Base-by-base conservation (phyloP, 2,888 invertebrate genomes). In the Syrista parreyssii region DNA sequence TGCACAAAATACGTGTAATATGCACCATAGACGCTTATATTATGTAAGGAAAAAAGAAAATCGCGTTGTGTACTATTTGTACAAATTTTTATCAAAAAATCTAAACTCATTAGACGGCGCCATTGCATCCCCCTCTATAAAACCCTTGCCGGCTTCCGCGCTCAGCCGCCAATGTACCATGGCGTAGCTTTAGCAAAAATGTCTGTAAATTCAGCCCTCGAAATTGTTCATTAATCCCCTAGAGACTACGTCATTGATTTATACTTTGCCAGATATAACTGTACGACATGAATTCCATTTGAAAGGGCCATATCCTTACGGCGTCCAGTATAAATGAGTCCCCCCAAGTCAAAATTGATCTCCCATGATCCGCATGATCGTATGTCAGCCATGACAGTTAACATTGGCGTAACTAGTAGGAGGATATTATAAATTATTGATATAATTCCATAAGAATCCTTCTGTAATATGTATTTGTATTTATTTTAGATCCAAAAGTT, bases 101-200 rank as follows among this genome's bases (percentile, higher is more conserved):
- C 6, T 55, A 55, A 23, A 23, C 23, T 6, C 9, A 23, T 2
- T 55, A 55, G 23, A 23, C 40, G 40, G 0, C 9, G 2, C 40
- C 40, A 23, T 55, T 55, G 40, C 23, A 55, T 55, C 9, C 9
- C 23, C 40, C 40, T 23, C 23, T 0, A 23, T 23, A 23, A 6
- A 2, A 9, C 23, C 40, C 1, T 40, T 23, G 9, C 9, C 6
- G 1, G 23, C 1, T 0, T 2, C 0, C 1, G 9, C 0, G 4
- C 1, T 55, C 40, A 55, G 40, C 9, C 23, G 9, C 9, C 40
- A 55, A 23, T 55, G 40, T 23, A 23, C 9, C 6, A 55, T 23
- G 23, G 40, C 23, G 40, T 55, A 55, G 9, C 6, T 0, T 55
- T 15, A 55, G 1, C 6, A 55, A 23, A 55, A 55, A 23, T 23